These are phyloP conservation scores for Noctua janthina DNA, from an alignment of 2,888 invertebrate species.

Conservation along the genomic window DNA sequence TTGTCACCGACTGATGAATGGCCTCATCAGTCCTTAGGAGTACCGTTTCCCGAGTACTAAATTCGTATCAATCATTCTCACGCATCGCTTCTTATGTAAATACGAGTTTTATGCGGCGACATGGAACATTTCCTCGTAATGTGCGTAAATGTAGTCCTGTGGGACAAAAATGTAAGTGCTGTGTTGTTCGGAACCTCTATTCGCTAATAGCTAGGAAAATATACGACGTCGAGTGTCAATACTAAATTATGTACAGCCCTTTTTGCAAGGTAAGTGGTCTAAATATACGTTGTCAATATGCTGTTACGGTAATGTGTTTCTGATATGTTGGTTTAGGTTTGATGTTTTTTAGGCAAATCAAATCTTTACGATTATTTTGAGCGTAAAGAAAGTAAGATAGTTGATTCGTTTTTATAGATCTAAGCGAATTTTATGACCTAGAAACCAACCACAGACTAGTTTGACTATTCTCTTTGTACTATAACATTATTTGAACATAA, in stretches of 20 bases:
- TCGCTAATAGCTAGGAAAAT: conserved; percentile 52
- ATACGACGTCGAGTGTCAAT: conserved; percentile 40
- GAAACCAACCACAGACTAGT: not conserved
- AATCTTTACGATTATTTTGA: conserved; percentile 28
- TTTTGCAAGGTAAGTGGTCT: conserved; percentile 47
- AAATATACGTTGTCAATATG: conserved; percentile 37
- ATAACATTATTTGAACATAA: not conserved
- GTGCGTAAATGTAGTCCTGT: conserved; percentile 59
- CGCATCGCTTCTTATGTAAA: conserved; percentile 82
- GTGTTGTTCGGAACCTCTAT: conserved; percentile 47
- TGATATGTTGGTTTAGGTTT: not conserved
- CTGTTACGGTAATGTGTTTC: conserved; percentile 28
- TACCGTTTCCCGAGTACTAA: conserved; percentile 70
- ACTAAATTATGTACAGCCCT: conserved; percentile 50
- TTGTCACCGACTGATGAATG: conserved; percentile 84
- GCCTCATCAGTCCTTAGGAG: conserved; percentile 77
- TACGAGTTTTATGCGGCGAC: conserved; percentile 77
- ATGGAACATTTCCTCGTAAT: conserved; percentile 58
- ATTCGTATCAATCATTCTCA: conserved; percentile 86
- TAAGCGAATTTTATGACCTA: not conserved
- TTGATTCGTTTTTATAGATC: conserved; percentile 10
- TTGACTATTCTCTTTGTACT: not conserved
- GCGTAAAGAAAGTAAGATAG: conserved; percentile 1
- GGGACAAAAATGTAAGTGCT: conserved; percentile 63
- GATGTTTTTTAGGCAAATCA: conserved; percentile 16